Conservation (phyloP, 2,888 invertebrate genomes). For the Elmis aenea region DNA sequence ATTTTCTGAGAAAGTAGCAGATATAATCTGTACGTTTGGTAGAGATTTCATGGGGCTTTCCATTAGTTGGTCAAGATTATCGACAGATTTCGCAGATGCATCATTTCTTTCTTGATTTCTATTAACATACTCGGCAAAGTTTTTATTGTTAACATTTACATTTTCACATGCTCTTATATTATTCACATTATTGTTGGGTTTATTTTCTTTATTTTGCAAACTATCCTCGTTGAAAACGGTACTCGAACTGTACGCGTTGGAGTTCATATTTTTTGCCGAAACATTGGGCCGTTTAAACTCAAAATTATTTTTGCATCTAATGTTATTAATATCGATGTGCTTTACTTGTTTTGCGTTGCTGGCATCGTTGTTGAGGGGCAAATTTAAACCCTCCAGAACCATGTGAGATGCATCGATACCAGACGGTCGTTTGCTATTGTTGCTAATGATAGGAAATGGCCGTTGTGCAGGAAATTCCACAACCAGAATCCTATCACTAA, state of each 20-base stretch:
- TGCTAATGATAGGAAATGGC: slow-evolving; percentile 30
- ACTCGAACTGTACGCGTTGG: no score
- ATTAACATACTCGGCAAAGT: slow-evolving; percentile 18
- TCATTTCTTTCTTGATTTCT: no score
- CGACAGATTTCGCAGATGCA: no score
- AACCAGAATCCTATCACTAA: slow-evolving; percentile 73
- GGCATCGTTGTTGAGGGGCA: slow-evolving; percentile 27
- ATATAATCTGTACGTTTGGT: slow-evolving; percentile 20
- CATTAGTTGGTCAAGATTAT: no score
- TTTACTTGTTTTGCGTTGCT: slow-evolving; percentile 4
- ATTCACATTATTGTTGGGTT: slow-evolving; percentile 37
- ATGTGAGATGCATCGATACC: slow-evolving; percentile 39
- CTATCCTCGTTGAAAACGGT: slow-evolving; percentile 14
- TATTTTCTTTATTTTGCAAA: slow-evolving; percentile 15
- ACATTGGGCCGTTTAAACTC: slow-evolving; percentile 19
- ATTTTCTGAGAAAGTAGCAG: neutral
- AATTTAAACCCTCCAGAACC: slow-evolving; percentile 32
- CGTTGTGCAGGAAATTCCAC: slow-evolving; percentile 63
- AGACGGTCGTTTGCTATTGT: slow-evolving; percentile 34
- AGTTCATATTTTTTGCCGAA: slow-evolving; percentile 18
- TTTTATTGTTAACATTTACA: slow-evolving; percentile 28
- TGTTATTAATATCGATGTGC: slow-evolving; percentile 23
- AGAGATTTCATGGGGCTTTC: no score
- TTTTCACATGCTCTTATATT: slow-evolving; percentile 41
- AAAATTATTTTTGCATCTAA: slow-evolving; percentile 26